phyloP scores from a whole-genome alignment of 1,140 invertebrate species.

The Zaprionus gabonicus region DNA sequence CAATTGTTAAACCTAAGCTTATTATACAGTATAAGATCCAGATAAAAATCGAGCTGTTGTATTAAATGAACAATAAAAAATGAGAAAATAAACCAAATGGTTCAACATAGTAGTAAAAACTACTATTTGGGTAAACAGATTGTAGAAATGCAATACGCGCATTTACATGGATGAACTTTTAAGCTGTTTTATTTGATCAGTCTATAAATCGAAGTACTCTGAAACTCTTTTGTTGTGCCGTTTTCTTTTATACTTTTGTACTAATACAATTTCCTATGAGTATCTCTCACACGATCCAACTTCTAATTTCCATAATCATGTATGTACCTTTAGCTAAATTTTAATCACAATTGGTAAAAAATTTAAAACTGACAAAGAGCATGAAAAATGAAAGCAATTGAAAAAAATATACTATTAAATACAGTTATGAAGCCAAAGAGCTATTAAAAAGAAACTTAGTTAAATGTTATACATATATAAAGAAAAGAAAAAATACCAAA shows the following conservation, averaged over 20 bases:
- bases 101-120: conserved; percentile 28
- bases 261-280: conserved; percentile 47
- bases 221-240: conserved; percentile 48
- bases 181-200: conserved; percentile 14
- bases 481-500: conserved; percentile 46
- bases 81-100: conserved; percentile 37
- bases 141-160: conserved; percentile 2
- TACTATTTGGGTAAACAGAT: conserved; percentile 5
- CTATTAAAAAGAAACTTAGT: conserved; percentile 78
- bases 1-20: conserved; percentile 81
- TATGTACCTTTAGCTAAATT: conserved; percentile 66
- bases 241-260: conserved; percentile 81
- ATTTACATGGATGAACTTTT: conserved; percentile 1
- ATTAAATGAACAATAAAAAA: conserved; percentile 78
- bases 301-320: conserved; percentile 52
- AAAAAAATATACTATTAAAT: conserved; percentile 56
- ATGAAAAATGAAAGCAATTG: conserved; percentile 58
- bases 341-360: conserved; percentile 60
- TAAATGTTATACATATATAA: conserved; percentile 82
- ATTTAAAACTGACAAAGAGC: conserved; percentile 47
- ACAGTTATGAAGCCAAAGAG: conserved; percentile 66
- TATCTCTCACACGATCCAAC: conserved; percentile 29
- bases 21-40: conserved; percentile 47
- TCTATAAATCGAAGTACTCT: conserved; percentile 20
- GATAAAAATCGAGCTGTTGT: conserved; percentile 74